A percentile compares a stretch with the other conserved stretches of the same genome.
These are phyloP conservation scores for Pelodytes ibericus DNA, from an alignment of 2,797 vertebrate genomes.

Conservation along the genomic window DNA sequence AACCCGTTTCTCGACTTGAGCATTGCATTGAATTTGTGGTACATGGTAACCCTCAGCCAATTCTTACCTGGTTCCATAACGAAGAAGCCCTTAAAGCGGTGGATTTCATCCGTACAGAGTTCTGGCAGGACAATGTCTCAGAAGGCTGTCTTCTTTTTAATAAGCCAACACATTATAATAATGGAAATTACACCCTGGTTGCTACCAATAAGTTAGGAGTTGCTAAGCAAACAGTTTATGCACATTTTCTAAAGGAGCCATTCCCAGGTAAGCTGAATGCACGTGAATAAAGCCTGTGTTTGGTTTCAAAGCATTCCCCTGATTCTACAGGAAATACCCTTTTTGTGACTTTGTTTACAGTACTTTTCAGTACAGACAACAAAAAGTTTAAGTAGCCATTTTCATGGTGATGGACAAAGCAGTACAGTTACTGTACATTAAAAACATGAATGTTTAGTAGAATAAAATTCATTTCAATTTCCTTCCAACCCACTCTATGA, in stretches of 20 bases:
- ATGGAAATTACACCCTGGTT: constrained; percentile 95
- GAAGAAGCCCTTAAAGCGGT: constrained; percentile 80
- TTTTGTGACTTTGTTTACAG: background rate
- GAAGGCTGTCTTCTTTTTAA: constrained; percentile 95
- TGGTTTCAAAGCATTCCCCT: background rate
- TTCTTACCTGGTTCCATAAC: constrained; percentile 88
- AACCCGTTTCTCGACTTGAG: constrained; percentile 88
- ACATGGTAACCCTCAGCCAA: constrained; percentile 89
- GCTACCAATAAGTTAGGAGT: constrained; percentile 88
- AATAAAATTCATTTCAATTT: background rate
- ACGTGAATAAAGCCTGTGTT: background rate
- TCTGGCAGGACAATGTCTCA: constrained; percentile 86
- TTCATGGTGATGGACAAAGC: background rate
- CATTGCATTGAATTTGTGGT: constrained; percentile 96
- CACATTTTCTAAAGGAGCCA: constrained; percentile 89
- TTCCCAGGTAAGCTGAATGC: constrained; percentile 66
- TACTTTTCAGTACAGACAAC: background rate
- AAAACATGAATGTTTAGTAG: background rate
- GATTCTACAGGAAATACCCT: background rate
- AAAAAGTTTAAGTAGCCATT: background rate
- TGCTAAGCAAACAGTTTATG: constrained; percentile 88
- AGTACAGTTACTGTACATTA: background rate
- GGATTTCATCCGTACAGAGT: constrained; percentile 85
- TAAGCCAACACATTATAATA: constrained; percentile 95
- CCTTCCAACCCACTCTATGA: background rate